These are phyloP conservation scores for Ahaetulla prasina DNA, from an alignment of 2,113 vertebrate genomes.

Conservation along the genomic window DNA sequence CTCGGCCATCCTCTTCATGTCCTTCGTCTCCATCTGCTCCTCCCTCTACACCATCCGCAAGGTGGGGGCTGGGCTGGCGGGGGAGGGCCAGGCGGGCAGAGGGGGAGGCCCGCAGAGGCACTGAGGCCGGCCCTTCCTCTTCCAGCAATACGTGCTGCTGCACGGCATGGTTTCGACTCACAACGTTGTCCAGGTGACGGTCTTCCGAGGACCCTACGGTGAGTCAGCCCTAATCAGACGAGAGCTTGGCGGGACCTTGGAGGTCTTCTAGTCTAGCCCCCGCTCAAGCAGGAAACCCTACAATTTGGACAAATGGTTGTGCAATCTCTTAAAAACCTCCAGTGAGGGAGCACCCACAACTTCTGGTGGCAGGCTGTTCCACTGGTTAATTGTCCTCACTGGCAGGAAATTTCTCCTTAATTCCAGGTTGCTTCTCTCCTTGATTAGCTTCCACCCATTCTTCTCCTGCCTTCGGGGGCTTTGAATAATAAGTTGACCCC, in stretches of 20 bases:
- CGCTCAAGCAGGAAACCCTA: neutral
- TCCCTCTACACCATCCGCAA: constrained; percentile 50
- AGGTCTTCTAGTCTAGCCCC: neutral
- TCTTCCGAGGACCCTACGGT: constrained; percentile 26
- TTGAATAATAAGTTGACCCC: too few species aligned
- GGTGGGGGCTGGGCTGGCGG: neutral
- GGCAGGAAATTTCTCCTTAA: too few species aligned
- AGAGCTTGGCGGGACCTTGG: neutral
- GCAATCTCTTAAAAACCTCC: too few species aligned
- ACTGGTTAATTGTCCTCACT: too few species aligned
- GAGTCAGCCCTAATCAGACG: neutral
- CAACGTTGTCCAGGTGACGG: constrained; percentile 31
- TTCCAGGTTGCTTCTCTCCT: neutral
- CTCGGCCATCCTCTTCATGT: constrained; percentile 51
- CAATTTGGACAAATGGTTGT: too few species aligned
- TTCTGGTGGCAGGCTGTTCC: too few species aligned
- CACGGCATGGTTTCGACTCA: constrained; percentile 47
- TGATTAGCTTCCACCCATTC: neutral
- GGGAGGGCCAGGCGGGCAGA: too few species aligned
- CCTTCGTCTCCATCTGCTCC: constrained; percentile 42
- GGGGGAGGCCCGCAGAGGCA: rapidly evolving
- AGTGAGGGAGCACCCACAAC: too few species aligned
- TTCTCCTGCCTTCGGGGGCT: neutral
- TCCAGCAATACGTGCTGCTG: constrained; percentile 45
- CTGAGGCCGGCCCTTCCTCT: neutral